Conservation (phyloP, 2,888 invertebrate genomes). For the Drosophila formosana region DNA sequence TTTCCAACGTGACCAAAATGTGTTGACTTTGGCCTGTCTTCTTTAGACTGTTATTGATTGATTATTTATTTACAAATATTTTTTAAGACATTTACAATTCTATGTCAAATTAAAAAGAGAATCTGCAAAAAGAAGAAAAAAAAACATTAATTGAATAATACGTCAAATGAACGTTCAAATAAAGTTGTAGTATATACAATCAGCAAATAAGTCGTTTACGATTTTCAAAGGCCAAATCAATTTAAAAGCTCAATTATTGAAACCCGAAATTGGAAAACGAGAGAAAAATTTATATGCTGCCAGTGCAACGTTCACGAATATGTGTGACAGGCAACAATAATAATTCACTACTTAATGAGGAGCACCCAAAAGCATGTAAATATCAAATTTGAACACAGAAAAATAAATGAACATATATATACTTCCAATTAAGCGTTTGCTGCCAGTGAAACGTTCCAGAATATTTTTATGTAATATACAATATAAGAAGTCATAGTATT, state of each 20-base stretch:
- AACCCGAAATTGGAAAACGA: background rate
- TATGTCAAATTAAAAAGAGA: conserved; percentile 67
- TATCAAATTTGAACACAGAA: too few species aligned
- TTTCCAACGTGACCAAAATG: conserved; percentile 48
- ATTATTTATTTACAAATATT: conserved; percentile 40
- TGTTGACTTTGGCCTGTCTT: conserved; percentile 23
- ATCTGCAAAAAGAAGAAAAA: conserved; percentile 65
- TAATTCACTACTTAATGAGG: too few species aligned
- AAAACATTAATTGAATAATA: conserved; percentile 25
- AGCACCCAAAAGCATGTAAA: too few species aligned
- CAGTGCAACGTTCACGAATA: conserved; percentile 1
- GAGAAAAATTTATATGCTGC: background rate
- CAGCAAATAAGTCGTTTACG: too few species aligned
- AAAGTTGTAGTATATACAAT: background rate
- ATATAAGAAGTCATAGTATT: too few species aligned
- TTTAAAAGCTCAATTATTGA: too few species aligned
- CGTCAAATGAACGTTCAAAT: background rate
- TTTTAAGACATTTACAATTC: conserved; percentile 57
- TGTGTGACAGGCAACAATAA: too few species aligned
- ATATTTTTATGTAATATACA: background rate
- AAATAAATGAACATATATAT: background rate
- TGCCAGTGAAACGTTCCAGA: background rate
- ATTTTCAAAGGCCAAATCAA: too few species aligned
- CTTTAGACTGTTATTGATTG: conserved; percentile 20
- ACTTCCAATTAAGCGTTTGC: background rate